Evolutionary conservation across 2,797 vertebrate species (phyloP).

Genomic region (Semotilus atromaculatus): DNA sequence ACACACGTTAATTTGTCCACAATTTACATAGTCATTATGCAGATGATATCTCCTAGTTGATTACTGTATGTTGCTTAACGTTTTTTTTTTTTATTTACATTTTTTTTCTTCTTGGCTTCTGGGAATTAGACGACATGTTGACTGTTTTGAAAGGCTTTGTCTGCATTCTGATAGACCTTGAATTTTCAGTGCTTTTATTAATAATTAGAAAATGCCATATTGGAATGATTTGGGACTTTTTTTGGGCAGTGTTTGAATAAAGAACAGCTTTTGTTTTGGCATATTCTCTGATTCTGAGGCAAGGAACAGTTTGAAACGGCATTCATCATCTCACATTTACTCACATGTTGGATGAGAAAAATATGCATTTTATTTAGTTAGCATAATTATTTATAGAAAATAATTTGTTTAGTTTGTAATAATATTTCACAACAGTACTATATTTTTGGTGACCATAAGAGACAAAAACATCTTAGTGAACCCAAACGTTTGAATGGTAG

Average conservation of each 20-base stretch:
- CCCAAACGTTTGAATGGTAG: background rate
- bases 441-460: background rate
- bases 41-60: background rate
- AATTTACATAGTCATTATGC: constrained; percentile 33
- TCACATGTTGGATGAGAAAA: no score
- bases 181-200: constrained; percentile 1
- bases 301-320: background rate
- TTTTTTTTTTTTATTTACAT: background rate
- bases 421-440: background rate
- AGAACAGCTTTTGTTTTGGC: constrained; percentile 6
- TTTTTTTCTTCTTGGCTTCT: background rate
- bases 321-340: background rate
- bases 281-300: constrained; percentile 4
- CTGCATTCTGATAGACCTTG: background rate
- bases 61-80: background rate
- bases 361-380: background rate
- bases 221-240: background rate
- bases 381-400: background rate
- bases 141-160: background rate
- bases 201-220: background rate
- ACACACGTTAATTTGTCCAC: constrained; percentile 67
- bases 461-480: background rate
- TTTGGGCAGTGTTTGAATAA: background rate
- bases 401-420: background rate
- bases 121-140: background rate